A percentile compares a stretch with the other conserved stretches of the same genome.
Conservation (phyloP, 2,797 vertebrate genomes). For the Cynopterus sphinx region DNA sequence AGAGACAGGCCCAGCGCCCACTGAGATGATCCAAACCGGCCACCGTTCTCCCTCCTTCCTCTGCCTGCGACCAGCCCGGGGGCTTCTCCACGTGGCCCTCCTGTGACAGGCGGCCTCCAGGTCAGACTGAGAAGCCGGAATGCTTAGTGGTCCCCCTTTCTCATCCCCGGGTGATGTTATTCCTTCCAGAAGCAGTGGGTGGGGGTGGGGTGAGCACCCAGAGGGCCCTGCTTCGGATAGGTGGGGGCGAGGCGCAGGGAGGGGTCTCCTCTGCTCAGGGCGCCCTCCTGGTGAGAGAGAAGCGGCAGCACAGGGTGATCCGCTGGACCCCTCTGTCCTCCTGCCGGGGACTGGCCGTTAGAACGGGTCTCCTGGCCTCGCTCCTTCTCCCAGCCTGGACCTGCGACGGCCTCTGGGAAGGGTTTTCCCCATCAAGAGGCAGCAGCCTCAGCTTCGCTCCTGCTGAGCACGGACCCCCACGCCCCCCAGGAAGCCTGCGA, state of each 20-base stretch:
- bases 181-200: background rate
- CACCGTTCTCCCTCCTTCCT: background rate
- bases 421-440: rapidly evolving
- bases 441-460: background rate
- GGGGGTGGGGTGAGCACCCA: no score
- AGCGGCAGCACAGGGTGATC: no score
- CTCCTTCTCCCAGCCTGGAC: background rate
- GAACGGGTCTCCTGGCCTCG: background rate
- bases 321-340: rapidly evolving
- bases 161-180: background rate
- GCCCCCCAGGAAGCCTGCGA: background rate
- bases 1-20: no score
- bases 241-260: background rate
- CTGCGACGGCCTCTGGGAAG: background rate
- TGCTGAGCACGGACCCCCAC: background rate
- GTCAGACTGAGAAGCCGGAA: background rate
- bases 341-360: background rate
- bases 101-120: background rate
- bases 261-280: background rate
- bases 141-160: background rate
- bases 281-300: no score
- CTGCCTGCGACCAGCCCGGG: background rate
- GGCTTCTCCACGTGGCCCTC: background rate
- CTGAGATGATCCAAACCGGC: background rate
- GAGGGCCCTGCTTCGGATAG: no score